Evolutionary conservation across 2,113 vertebrate genomes (phyloP).

Genomic region (Riparia riparia): DNA sequence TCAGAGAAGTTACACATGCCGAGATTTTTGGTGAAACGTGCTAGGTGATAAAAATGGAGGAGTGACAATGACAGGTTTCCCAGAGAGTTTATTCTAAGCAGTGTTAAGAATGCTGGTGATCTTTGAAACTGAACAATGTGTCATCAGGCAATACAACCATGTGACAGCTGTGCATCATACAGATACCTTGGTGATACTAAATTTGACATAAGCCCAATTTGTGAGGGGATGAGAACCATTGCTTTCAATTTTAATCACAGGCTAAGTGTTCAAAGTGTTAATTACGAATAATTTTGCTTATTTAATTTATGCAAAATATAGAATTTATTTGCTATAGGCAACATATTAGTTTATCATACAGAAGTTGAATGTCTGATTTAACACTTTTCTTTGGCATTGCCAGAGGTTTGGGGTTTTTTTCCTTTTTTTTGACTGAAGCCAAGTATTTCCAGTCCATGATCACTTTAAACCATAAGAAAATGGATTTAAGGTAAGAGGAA

Average conservation of each 20-base stretch:
- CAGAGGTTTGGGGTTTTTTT: not conserved
- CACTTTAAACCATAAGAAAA: not conserved
- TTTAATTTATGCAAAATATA: not conserved
- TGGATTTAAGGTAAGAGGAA: slow-evolving; percentile 41
- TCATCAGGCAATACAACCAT: not conserved
- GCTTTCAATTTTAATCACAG: not conserved
- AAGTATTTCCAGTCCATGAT: not conserved
- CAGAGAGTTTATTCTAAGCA: not conserved
- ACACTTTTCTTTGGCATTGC: not conserved
- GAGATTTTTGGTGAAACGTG: slow-evolving; percentile 37
- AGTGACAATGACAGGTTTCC: not conserved
- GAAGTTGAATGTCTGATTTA: not conserved
- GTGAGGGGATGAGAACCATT: not conserved
- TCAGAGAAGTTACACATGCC: slow-evolving; percentile 12
- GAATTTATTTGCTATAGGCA: not conserved
- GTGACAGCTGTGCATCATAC: not conserved
- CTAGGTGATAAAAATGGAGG: not conserved
- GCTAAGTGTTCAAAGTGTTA: not conserved
- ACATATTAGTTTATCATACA: not conserved
- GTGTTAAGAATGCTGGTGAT: not conserved
- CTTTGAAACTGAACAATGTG: not conserved
- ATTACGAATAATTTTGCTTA: not conserved
- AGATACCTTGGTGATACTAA: not conserved
- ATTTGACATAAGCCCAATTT: accelerated
- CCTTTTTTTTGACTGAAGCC: not conserved